Percentiles rank a stretch among this genome's conserved stretches.
Evolutionary conservation across 1,140 invertebrate genomes (phyloP).

Genomic region (Sitobion miscanthi): DNA sequence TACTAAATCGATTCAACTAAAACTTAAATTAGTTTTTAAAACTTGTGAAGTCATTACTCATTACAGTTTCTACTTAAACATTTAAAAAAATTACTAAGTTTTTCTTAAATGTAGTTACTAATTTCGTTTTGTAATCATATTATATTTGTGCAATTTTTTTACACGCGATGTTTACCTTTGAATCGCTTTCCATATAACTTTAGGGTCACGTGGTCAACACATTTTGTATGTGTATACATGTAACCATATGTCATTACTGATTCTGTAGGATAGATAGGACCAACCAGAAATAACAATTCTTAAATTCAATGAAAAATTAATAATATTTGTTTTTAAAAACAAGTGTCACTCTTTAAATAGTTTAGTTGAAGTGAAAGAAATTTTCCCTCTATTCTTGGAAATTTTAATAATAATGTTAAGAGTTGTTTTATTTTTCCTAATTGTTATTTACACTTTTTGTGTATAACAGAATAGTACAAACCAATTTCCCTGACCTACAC

Average conservation of each 20-base stretch:
- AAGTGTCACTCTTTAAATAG: no score
- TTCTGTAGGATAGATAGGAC: background rate
- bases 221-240: background rate
- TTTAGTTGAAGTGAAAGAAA: no score
- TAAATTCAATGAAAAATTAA: no score
- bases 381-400: no score
- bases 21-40: background rate
- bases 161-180: no score
- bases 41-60: background rate
- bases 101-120: background rate
- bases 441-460: no score
- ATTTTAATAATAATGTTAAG: no score
- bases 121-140: background rate
- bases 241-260: no score
- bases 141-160: background rate
- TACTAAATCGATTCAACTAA: background rate
- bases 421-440: no score
- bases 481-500: no score
- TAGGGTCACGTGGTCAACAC: background rate
- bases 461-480: no score
- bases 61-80: background rate
- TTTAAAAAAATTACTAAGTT: background rate
- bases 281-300: background rate
- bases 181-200: background rate
- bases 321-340: no score